Base-by-base conservation (phyloP, 2,113 vertebrate genomes). In the Otolemur garnettii region DNA sequence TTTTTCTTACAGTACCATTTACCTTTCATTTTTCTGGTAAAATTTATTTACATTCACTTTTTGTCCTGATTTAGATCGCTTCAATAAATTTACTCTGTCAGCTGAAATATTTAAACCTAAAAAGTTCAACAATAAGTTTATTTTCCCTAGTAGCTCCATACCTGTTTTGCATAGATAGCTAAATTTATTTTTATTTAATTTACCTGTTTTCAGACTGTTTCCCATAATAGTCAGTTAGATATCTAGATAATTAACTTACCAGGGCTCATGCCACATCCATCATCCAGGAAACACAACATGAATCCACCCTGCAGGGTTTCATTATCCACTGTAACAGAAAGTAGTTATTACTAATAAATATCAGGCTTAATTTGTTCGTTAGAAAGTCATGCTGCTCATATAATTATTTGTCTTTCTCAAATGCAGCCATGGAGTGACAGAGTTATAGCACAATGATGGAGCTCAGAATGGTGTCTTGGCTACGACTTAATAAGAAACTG, bases 251-350 rank as follows among this genome's bases (percentile, higher is more conserved):
- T 93, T 97, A 97, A 98, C 98, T 99, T 98, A 99, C 98, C 97
- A 21, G 98, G 98, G 62, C 98, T 99, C 98, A 99, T 98, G 90
- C 98, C 98, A 95, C 97, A 99, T 74, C 99, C 99, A 89, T 99
- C 98, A 97, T 99, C 99, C 97, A 99, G 98, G 97, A 99, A 99
- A 96, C 98, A 99, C 33, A 99, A 98, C 96, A 99, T 98, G 96
- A 98, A 99, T 96, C 99, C 99, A 77, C 99, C 99, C 98, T 99
- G 98, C 87, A 99, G 97, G 28, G 99, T 98, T 88, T 97, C 97
- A 96, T 98, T 98, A 97, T 98, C 98, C 80, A 97, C 97, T 99
- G 97, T 95, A 96, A 87, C 86, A 96, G 87, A 81, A 97, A 96
- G 66, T 84, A 94, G 26, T 45, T 45, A 42, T 93, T 94, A 91